phyloP scores from a whole-genome alignment of 53 echinoderm and acorn worm genomes.

The Henricia sp. region DNA sequence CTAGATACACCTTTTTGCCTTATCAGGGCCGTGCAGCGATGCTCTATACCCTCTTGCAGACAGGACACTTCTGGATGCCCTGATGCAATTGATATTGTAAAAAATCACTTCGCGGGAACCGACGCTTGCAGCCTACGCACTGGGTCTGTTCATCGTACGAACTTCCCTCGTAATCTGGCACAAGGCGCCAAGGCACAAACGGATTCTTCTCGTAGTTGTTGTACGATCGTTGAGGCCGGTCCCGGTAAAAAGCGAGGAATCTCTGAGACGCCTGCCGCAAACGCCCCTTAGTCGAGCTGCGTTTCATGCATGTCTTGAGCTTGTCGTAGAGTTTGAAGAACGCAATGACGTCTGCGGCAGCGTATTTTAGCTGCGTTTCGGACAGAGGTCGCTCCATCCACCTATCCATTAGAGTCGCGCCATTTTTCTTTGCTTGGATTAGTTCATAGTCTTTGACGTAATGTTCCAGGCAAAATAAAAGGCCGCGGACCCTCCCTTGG shows the following conservation, averaged over 20 bases:
- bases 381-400: constrained; percentile 11
- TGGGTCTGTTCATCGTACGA: neutral
- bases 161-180: neutral
- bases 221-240: neutral
- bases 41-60: no score
- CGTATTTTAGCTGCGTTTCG: neutral
- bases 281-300: neutral
- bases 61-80: constrained; percentile 4
- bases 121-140: constrained; percentile 18
- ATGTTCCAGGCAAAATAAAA: constrained; percentile 11
- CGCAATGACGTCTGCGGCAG: constrained; percentile 35
- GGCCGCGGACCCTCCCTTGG: neutral
- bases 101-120: constrained; percentile 14
- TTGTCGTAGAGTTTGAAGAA: constrained; percentile 24
- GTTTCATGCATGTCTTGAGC: neutral
- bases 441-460: constrained; percentile 33
- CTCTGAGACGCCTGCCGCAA: constrained; percentile 19
- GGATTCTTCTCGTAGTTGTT: constrained; percentile 15
- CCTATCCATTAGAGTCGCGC: neutral
- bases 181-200: constrained; percentile 19
- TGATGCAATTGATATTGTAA: constrained; percentile 14
- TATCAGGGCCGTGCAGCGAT: no score
- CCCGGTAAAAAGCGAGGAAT: constrained; percentile 7
- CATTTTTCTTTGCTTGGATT: constrained; percentile 24
- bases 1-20: no score